phyloP scores from a whole-genome alignment of 2,888 invertebrate species.

The Sphecodes monilicornis region DNA sequence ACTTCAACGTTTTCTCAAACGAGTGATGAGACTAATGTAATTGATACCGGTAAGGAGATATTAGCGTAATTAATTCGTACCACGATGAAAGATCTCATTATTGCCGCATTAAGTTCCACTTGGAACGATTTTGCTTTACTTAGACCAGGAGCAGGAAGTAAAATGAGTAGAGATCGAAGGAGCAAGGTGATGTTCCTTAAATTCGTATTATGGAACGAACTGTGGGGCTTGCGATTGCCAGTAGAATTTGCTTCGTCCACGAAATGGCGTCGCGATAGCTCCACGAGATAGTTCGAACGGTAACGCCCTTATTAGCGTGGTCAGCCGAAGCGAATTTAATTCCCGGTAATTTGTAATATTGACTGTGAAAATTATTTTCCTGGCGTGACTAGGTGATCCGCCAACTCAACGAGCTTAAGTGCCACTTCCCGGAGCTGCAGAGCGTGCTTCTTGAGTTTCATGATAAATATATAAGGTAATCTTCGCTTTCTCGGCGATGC shows the following conservation, averaged over 20 bases:
- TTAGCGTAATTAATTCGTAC: not conserved
- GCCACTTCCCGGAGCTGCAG: slow-evolving; percentile 35
- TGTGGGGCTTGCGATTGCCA: not conserved
- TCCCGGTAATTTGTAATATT: slow-evolving; percentile 59
- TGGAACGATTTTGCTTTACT: not conserved
- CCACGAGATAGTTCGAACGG: not conserved
- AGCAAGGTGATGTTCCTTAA: not conserved
- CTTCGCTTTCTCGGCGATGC: slow-evolving; percentile 10
- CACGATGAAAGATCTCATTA: not conserved
- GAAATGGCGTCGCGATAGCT: slow-evolving; percentile 11
- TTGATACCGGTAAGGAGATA: not conserved
- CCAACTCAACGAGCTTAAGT: slow-evolving; percentile 55
- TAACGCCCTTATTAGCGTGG: slow-evolving; percentile 22
- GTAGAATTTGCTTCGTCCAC: slow-evolving; percentile 13
- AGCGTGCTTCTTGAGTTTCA: slow-evolving; percentile 36
- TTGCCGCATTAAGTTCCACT: not conserved
- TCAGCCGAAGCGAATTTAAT: slow-evolving; percentile 48
- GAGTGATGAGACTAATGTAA: not conserved
- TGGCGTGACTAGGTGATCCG: slow-evolving; percentile 38
- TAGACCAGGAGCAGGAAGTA: not conserved
- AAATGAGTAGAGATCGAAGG: not conserved
- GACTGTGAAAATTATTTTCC: slow-evolving; percentile 58
- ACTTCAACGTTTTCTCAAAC: not conserved
- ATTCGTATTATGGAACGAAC: slow-evolving; percentile 37
- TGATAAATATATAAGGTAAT: slow-evolving; percentile 46